Evolutionary conservation across 2,113 vertebrate genomes (phyloP).

Genomic region (Osmerus mordax): DNA sequence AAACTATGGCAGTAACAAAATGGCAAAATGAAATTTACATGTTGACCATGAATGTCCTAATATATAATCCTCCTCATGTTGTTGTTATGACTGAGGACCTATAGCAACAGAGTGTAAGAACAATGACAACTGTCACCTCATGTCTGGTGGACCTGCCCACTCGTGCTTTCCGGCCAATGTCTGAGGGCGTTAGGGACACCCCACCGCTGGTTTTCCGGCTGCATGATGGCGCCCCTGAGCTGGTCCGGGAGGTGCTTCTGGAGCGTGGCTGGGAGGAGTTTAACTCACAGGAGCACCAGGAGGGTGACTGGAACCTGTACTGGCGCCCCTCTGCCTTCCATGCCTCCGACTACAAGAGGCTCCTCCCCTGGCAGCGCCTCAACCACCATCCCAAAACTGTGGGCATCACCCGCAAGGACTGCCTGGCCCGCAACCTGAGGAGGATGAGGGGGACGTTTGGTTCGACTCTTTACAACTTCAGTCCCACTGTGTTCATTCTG

Average conservation of each 20-base stretch:
- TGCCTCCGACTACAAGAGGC: conserved; percentile 55
- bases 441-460: conserved; percentile 72
- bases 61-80: too few species aligned
- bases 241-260: conserved; percentile 76
- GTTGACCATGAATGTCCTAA: too few species aligned
- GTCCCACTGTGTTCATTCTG: conserved; percentile 72
- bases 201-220: conserved; percentile 70
- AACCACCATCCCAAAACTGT: conserved; percentile 78
- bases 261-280: conserved; percentile 77
- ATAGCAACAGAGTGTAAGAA: too few species aligned
- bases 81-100: too few species aligned
- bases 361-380: conserved; percentile 79
- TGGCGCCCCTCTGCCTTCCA: conserved; percentile 70
- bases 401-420: conserved; percentile 78
- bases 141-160: neutral
- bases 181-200: neutral
- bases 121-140: too few species aligned
- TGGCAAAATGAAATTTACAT: too few species aligned
- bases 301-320: conserved; percentile 77
- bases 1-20: too few species aligned
- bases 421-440: conserved; percentile 70
- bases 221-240: conserved; percentile 58
- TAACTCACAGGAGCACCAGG: conserved; percentile 49
- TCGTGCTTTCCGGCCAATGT: conserved; percentile 10
- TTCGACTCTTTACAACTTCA: conserved; percentile 71